A percentile compares a stretch with the other conserved stretches of the same genome.
These are phyloP conservation scores for Prionace glauca DNA, from an alignment of 2,797 vertebrate species.

Conservation along the genomic window DNA sequence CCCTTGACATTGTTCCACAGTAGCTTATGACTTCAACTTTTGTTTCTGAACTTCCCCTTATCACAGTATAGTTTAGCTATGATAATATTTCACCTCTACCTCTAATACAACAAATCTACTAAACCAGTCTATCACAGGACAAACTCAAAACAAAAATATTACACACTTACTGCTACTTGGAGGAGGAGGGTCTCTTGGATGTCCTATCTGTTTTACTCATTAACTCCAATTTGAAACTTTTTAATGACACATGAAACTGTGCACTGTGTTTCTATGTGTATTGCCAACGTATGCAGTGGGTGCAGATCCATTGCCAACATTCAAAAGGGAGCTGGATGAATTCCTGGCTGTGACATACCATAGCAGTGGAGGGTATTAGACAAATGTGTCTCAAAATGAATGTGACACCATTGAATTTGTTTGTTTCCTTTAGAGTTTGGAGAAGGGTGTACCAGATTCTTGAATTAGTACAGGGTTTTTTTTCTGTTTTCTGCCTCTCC, in stretches of 20 bases:
- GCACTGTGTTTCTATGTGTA: neutral
- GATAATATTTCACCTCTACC: neutral
- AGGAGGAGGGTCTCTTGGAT: neutral
- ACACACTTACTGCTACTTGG: neutral
- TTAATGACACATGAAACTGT: neutral
- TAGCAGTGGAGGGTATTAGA: neutral
- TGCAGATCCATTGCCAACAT: neutral
- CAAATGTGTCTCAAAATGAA: neutral
- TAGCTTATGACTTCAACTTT: neutral
- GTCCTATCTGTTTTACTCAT: neutral
- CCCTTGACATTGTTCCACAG: neutral
- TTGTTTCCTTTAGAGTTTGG: neutral
- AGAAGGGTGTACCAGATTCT: neutral
- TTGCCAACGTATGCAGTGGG: neutral
- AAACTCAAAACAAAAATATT: neutral
- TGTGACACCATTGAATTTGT: neutral
- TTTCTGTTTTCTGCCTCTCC: neutral
- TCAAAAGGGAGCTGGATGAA: neutral
- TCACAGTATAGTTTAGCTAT: neutral
- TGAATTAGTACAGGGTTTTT: neutral
- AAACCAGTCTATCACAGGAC: neutral
- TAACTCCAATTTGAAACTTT: neutral
- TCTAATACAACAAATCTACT: neutral
- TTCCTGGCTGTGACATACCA: neutral
- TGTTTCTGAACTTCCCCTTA: neutral